Conservation (phyloP, 2,888 invertebrate genomes). For the Scaptomyza parva region DNA sequence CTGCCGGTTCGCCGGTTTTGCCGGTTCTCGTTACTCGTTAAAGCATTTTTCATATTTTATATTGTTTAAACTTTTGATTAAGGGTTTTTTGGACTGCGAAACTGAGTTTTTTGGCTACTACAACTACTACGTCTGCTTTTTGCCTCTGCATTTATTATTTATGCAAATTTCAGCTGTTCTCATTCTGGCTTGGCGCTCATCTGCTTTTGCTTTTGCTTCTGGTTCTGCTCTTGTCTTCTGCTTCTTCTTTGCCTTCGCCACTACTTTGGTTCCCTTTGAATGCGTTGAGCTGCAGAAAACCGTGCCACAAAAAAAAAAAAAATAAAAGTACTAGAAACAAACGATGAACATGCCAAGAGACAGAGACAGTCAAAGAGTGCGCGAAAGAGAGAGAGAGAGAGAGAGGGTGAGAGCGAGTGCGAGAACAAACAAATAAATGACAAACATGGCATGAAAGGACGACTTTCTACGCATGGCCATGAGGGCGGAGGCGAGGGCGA, state of each 20-base stretch:
- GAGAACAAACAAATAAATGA: slow-evolving; percentile 74
- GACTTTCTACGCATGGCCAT: slow-evolving; percentile 72
- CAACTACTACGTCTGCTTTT: slow-evolving; percentile 25
- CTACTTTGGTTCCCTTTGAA: slow-evolving; percentile 49
- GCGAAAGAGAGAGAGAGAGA: background rate
- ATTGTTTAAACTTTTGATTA: slow-evolving; percentile 78
- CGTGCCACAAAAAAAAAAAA: background rate
- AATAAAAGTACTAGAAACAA: slow-evolving; percentile 31
- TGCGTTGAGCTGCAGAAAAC: slow-evolving; percentile 49
- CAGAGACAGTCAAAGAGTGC: background rate
- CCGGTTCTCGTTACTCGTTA: slow-evolving; percentile 38
- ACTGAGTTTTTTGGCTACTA: slow-evolving; percentile 30
- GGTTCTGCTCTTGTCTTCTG: too few species aligned
- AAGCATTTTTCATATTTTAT: slow-evolving; percentile 72
- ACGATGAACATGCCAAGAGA: slow-evolving; percentile 22
- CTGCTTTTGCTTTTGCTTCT: slow-evolving; percentile 15
- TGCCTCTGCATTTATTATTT: slow-evolving; percentile 70
- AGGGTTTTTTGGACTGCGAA: slow-evolving; percentile 62
- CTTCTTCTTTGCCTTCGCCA: slow-evolving; percentile 15
- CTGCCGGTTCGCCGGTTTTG: slow-evolving; percentile 9
- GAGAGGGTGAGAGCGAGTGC: background rate
- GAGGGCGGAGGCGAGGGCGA: slow-evolving; percentile 18
- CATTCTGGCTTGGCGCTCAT: slow-evolving; percentile 17
- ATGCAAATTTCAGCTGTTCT: slow-evolving; percentile 65
- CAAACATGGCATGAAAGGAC: slow-evolving; percentile 76